These are phyloP conservation scores for Alaudala cheleensis DNA, from an alignment of 2,113 vertebrate species.

Conservation along the genomic window DNA sequence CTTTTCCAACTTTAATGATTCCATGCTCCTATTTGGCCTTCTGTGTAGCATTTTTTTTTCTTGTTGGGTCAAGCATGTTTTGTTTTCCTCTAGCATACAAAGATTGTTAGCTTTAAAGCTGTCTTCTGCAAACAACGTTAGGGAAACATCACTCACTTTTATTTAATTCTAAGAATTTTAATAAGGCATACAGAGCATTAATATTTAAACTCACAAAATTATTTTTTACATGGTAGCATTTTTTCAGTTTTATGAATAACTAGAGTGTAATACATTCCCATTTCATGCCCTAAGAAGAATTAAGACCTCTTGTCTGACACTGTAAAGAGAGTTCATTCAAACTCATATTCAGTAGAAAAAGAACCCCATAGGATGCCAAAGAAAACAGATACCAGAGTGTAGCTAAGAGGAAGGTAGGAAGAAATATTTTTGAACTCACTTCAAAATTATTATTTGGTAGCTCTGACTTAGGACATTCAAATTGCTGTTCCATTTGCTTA, in stretches of 20 bases:
- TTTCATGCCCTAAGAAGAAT: constrained; percentile 20
- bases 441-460: neutral
- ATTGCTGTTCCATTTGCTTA: neutral
- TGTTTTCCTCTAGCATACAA: neutral
- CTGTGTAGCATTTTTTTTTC: neutral
- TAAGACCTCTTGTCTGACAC: neutral
- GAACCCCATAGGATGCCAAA: neutral
- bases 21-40: neutral
- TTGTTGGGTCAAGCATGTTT: neutral
- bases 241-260: constrained; percentile 55
- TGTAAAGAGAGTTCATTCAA: constrained; percentile 11
- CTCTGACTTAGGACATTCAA: neutral
- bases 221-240: constrained; percentile 49
- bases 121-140: constrained; percentile 38
- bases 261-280: constrained; percentile 1
- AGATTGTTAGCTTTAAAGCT: constrained; percentile 37
- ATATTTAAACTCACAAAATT: constrained; percentile 66
- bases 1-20: neutral
- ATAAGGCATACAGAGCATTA: constrained; percentile 35
- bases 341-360: neutral
- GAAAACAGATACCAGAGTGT: neutral
- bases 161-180: constrained; percentile 65
- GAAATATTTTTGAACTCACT: neutral
- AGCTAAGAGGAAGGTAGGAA: neutral
- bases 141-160: constrained; percentile 53